Base-by-base conservation (phyloP, 2,888 invertebrate species). In the Clepsis dumicolana region DNA sequence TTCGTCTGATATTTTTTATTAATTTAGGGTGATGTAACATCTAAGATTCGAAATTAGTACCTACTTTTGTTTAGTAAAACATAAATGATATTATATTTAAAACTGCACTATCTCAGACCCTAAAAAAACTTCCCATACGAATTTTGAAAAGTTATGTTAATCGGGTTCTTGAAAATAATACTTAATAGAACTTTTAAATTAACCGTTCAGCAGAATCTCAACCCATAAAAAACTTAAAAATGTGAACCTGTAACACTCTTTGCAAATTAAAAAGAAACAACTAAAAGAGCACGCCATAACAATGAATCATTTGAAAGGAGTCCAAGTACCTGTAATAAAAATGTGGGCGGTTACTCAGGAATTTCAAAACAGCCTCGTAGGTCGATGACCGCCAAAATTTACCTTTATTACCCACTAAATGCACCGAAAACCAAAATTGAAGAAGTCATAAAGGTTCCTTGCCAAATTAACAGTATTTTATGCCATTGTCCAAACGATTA, bases 361-460 rank as follows among this genome's bases (percentile, higher is more conserved):
- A 67, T 57, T 57, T 50, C 27, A 48, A 41, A 62, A 62, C 35
- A 50, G 27, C 50, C 8, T 27, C 32, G 18, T 48, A 29, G 57
- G 27, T 41, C 67, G 50, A 27, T 66, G 66, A 63, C 67, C 62
- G 63, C 27, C n/a, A 14, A 25, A 38, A 29, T 57, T 63, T 14
- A 24, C n/a, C 32, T 67, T 67, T 67, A 67, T 67, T 63, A 35
- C 38, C 21, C 38, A 57, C 35, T 57, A 57, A 41, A 67, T 38
- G 50, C 62, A 32, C 56, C n/a, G 29, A 38, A 57, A 57, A 21
- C 8, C 29, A 24, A 61, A 67, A 38, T 62, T 29, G 25, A 48
- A 16, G 44, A 27, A 32, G 29, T 63, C 67, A 57, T 29, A 67
- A 57, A 57, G 18, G 61, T 35, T 35, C 25, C 12, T 24, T 62